Percentiles rank a stretch among this genome's conserved stretches.
These are phyloP conservation scores for Trigoniulus corallinus DNA, from an alignment of 1,140 invertebrate genomes.

Conservation along the genomic window DNA sequence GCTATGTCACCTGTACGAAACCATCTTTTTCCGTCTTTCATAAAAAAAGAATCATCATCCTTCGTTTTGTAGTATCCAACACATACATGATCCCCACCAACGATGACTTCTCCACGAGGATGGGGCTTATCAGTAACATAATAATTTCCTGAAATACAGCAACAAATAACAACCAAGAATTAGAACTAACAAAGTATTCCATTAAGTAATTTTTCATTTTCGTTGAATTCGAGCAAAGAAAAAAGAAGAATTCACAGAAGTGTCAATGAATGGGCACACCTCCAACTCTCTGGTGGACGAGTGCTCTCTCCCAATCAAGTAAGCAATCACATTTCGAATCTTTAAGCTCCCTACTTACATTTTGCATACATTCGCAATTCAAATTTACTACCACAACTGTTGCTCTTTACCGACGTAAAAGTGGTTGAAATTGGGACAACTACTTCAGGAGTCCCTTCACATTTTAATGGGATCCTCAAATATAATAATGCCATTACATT, in stretches of 20 bases:
- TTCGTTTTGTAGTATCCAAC: slow-evolving; percentile 86
- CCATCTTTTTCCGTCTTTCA: slow-evolving; percentile 62
- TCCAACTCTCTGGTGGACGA: no score
- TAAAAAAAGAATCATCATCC: slow-evolving; percentile 78
- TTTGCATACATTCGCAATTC: no score
- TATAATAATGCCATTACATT: no score
- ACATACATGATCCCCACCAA: slow-evolving; percentile 79
- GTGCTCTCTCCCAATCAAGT: no score
- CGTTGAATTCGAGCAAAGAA: not conserved
- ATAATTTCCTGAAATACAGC: slow-evolving; percentile 63
- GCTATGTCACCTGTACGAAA: slow-evolving; percentile 95
- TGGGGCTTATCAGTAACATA: slow-evolving; percentile 70
- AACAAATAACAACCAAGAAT: slow-evolving; percentile 5
- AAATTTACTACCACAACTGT: no score
- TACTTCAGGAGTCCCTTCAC: no score
- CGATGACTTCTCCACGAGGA: slow-evolving; percentile 81
- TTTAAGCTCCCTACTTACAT: no score
- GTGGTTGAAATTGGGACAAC: no score
- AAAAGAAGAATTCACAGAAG: not conserved
- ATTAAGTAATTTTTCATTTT: not conserved
- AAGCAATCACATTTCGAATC: no score
- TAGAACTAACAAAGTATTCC: not conserved
- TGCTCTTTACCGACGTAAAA: no score
- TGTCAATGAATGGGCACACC: no score
- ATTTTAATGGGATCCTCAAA: no score